These are phyloP conservation scores for Ceraclea dissimilis DNA, from an alignment of 2,888 invertebrate species.

Conservation along the genomic window DNA sequence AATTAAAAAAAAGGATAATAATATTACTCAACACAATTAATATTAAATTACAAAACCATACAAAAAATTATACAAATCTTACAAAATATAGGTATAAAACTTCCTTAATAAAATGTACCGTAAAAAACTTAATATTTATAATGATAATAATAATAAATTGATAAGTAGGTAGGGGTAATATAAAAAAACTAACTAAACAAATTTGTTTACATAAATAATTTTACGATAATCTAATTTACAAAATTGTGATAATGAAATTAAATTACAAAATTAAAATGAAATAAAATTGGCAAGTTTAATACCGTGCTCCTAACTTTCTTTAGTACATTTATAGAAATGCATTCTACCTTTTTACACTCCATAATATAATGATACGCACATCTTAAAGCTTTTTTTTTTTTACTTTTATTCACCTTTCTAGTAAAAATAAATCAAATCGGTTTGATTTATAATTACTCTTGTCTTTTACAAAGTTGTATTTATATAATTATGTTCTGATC, in stretches of 20 bases:
- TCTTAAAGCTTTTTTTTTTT: constrained; percentile 26
- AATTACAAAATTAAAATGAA: constrained; percentile 9
- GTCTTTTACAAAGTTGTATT: neutral
- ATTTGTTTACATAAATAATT: neutral
- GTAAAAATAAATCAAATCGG: neutral
- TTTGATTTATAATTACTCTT: neutral
- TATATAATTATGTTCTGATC: no score
- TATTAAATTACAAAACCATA: constrained; percentile 13
- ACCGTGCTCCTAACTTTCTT: constrained; percentile 24
- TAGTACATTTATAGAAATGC: constrained; percentile 14
- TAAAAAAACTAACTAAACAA: neutral
- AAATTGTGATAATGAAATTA: no score
- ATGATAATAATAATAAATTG: no score
- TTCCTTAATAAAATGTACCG: neutral
- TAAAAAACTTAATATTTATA: constrained; percentile 9
- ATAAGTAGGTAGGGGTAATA: no score
- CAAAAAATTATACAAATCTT: neutral
- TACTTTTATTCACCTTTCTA: no score
- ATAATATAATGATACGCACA: constrained; percentile 24
- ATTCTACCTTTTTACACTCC: constrained; percentile 7
- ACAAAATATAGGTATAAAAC: neutral
- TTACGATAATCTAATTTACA: no score
- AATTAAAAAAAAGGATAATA: constrained; percentile 5
- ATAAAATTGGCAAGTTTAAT: constrained; percentile 26
- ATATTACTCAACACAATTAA: constrained; percentile 12